Conservation (phyloP, 2,797 vertebrate genomes). For the Threskiornis aethiopicus region DNA sequence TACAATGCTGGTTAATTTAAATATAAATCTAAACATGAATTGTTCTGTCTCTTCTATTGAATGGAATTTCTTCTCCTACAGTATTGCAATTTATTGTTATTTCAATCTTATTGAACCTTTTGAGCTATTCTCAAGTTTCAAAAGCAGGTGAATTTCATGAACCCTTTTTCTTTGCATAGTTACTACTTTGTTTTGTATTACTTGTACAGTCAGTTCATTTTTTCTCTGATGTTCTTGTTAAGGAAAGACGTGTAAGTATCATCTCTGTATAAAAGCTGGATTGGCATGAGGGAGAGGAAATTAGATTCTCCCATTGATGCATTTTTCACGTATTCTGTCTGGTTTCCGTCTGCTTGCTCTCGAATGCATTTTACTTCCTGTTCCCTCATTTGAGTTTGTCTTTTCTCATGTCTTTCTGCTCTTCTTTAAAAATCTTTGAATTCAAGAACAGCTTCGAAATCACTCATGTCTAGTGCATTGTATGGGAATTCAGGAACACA, state of each 20-base stretch:
- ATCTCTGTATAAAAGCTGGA: background rate
- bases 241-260: background rate
- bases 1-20: background rate
- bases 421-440: background rate
- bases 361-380: background rate
- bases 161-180: background rate
- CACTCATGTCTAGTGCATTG: background rate
- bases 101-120: background rate
- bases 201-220: background rate
- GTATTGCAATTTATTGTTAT: background rate
- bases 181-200: background rate
- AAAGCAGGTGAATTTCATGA: background rate
- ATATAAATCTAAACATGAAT: slow-evolving; percentile 25
- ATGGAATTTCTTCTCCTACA: background rate
- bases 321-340: background rate
- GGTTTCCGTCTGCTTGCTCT: background rate
- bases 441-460: background rate
- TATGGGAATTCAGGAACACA: background rate
- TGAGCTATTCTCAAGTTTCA: background rate
- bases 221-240: background rate
- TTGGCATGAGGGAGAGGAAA: background rate
- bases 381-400: background rate
- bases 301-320: background rate
- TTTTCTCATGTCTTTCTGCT: background rate
- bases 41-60: background rate